Conservation (phyloP, 2,113 vertebrate genomes). For the Cyanoramphus novaezelandiae region DNA sequence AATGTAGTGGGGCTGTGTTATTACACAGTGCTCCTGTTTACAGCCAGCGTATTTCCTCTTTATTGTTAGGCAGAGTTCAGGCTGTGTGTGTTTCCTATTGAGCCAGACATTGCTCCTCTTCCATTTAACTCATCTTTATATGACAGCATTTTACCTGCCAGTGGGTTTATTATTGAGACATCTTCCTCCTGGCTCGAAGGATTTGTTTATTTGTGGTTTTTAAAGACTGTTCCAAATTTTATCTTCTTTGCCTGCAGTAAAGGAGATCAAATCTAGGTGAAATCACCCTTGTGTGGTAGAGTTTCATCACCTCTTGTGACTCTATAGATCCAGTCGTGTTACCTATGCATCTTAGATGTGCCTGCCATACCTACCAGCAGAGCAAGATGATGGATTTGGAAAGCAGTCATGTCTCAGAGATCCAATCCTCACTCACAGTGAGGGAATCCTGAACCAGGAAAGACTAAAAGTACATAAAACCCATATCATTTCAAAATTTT, state of each 20-base stretch:
- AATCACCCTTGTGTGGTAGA: neutral
- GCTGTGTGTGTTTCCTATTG: conserved; percentile 32
- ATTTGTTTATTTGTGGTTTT: conserved; percentile 8
- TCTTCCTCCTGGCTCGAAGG: neutral
- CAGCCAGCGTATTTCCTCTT: conserved; percentile 40
- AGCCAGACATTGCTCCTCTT: neutral
- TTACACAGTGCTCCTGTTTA: conserved; percentile 11
- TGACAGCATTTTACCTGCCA: conserved; percentile 2
- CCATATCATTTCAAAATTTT: neutral
- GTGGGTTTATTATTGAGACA: conserved; percentile 18
- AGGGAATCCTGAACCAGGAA: neutral
- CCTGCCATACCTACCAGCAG: neutral
- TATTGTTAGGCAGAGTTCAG: conserved; percentile 42
- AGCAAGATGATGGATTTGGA: neutral
- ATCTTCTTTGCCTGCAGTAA: neutral
- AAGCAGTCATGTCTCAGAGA: neutral
- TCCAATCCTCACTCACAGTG: neutral
- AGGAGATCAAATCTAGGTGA: neutral
- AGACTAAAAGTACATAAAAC: neutral
- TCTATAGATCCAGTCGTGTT: neutral
- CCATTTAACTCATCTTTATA: conserved; percentile 30
- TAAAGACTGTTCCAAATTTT: neutral
- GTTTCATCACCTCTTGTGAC: neutral
- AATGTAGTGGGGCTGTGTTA: conserved; percentile 22
- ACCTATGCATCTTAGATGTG: neutral